Evolutionary conservation across 2,797 vertebrate genomes (phyloP).

Genomic region (Chelon labrosus): DNA sequence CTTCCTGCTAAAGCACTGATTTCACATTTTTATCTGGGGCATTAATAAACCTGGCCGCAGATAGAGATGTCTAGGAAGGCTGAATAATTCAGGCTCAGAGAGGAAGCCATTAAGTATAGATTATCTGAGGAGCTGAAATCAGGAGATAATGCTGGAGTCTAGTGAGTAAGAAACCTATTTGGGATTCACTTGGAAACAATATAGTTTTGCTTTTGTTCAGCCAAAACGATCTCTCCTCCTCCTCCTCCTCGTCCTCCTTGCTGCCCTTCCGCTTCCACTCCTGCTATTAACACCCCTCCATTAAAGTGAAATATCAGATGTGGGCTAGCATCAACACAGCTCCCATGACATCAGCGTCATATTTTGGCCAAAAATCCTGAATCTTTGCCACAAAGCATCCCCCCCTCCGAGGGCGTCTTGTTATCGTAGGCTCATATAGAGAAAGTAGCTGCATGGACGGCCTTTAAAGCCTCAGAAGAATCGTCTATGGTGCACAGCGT

Average conservation of each 20-base stretch:
- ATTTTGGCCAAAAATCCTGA: constrained; percentile 65
- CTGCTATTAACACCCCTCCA: constrained; percentile 62
- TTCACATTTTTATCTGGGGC: constrained; percentile 53
- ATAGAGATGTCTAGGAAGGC: constrained; percentile 38
- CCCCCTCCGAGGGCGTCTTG: constrained; percentile 10
- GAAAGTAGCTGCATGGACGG: neutral
- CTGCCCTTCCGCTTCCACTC: constrained; percentile 15
- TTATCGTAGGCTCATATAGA: constrained; percentile 25
- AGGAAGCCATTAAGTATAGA: constrained; percentile 57
- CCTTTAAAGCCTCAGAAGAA: neutral
- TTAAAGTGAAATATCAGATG: constrained; percentile 78
- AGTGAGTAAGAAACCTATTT: constrained; percentile 28
- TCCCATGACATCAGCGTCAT: constrained; percentile 76
- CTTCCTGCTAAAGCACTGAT: constrained; percentile 44
- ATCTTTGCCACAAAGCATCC: constrained; percentile 59
- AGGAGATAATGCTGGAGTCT: constrained; percentile 18
- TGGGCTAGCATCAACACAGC: constrained; percentile 47
- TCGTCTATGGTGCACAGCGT: neutral
- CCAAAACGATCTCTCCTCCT: constrained; percentile 29
- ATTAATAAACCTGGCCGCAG: constrained; percentile 52
- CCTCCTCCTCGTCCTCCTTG: constrained; percentile 17
- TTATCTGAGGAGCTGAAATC: constrained; percentile 47
- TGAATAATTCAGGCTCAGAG: constrained; percentile 47
- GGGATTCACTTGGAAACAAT: constrained; percentile 25
- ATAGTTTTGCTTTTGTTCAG: constrained; percentile 23